A percentile compares a stretch with the other conserved stretches of the same genome.
Conservation (phyloP, 2,113 vertebrate species). For the Clinocottus analis region DNA sequence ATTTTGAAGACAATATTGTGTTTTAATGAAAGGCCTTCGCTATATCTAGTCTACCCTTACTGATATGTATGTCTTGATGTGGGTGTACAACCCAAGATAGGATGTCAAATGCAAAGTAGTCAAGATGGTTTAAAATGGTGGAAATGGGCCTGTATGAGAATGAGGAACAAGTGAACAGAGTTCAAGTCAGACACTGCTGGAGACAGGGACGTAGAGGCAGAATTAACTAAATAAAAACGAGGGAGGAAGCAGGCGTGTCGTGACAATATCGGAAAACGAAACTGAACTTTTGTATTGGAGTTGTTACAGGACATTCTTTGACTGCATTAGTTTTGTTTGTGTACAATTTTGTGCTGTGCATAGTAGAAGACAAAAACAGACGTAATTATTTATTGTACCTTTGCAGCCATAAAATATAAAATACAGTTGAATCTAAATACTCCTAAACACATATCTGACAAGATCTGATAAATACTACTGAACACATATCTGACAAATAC, state of each 20-base stretch:
- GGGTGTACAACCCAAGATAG: not conserved
- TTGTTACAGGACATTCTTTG: no score
- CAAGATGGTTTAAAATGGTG: no score
- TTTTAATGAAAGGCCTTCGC: not conserved
- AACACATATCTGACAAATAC: not conserved
- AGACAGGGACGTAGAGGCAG: not conserved
- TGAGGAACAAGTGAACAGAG: not conserved
- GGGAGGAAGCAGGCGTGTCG: no score
- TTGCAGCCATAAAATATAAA: no score
- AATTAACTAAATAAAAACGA: not conserved
- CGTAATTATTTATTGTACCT: no score
- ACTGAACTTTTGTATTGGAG: not conserved
- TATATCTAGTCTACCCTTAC: not conserved
- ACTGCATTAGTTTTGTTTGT: no score
- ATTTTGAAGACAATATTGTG: not conserved
- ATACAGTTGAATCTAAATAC: not conserved
- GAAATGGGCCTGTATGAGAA: not conserved
- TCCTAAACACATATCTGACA: no score
- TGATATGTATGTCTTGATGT: not conserved
- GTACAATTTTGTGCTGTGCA: no score
- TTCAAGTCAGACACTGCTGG: no score
- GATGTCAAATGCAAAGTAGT: not conserved
- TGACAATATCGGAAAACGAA: not conserved
- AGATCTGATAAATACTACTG: no score
- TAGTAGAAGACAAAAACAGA: no score